Percentiles rank a stretch among this genome's conserved stretches.
These are phyloP conservation scores for Darevskia mixta DNA, from an alignment of 2,797 vertebrate species.

Conservation along the genomic window DNA sequence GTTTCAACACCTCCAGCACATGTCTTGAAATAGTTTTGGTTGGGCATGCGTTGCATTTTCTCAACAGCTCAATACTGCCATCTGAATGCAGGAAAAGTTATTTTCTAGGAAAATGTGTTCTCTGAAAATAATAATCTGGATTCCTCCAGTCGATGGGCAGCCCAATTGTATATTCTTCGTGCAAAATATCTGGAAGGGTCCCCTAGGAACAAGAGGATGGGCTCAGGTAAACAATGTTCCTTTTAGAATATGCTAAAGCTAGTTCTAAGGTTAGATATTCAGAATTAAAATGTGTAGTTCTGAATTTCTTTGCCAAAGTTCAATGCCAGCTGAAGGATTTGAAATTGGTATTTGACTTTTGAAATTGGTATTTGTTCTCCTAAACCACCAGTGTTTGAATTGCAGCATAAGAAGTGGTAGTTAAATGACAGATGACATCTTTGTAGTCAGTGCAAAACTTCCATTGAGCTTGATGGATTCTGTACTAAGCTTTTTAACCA, in stretches of 20 bases:
- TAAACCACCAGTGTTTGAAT: not conserved
- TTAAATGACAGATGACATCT: not conserved
- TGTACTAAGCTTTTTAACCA: not conserved
- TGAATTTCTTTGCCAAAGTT: not conserved
- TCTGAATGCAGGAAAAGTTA: not conserved
- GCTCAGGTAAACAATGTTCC: not conserved
- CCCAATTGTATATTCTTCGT: not conserved
- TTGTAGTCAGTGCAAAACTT: not conserved
- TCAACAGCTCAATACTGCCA: not conserved
- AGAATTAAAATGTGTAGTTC: not conserved
- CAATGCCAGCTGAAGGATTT: not conserved
- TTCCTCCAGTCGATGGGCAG: not conserved
- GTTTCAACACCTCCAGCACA: not conserved
- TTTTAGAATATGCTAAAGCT: not conserved
- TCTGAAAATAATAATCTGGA: not conserved
- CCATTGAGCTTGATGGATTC: not conserved
- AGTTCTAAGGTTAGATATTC: not conserved
- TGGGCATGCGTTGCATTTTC: not conserved
- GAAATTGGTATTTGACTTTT: not conserved
- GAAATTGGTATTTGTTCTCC: not conserved
- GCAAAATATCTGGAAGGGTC: not conserved
- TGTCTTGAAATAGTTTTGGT: not conserved
- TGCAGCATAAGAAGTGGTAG: slow-evolving; percentile 1
- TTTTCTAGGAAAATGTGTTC: not conserved
- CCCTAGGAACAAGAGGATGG: not conserved